phyloP scores from a whole-genome alignment of 2,888 invertebrate species.

The Periphyllus acericola region DNA sequence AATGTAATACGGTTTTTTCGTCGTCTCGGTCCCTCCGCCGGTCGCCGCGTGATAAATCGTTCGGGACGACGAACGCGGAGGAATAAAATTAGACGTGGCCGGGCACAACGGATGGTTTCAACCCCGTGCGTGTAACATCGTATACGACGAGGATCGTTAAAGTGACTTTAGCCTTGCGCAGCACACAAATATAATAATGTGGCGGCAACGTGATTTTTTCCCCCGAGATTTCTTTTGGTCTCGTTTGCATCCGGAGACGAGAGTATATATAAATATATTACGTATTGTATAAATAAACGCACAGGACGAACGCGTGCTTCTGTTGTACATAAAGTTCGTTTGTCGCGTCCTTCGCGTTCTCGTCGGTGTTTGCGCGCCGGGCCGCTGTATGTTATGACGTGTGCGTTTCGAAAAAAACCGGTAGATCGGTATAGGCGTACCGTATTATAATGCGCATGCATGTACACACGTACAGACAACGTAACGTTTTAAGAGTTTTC shows the following conservation, averaged over 20 bases:
- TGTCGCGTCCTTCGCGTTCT: slow-evolving; percentile 5
- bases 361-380: not conserved
- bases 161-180: not conserved
- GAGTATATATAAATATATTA: not conserved
- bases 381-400: not conserved
- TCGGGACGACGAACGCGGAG: slow-evolving; percentile 1
- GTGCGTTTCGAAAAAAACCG: slow-evolving; percentile 29
- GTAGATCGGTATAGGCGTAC: not conserved
- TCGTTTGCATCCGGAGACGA: slow-evolving; percentile 50
- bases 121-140: not conserved
- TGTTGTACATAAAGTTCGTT: not conserved
- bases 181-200: not conserved
- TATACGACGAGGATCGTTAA: slow-evolving; percentile 33
- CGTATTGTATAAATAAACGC: not conserved
- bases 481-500: not conserved
- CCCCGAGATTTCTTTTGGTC: slow-evolving; percentile 12
- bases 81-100: not conserved
- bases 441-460: not conserved
- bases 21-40: not conserved
- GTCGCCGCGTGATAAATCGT: slow-evolving; percentile 24
- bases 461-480: not conserved
- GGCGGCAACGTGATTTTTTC: not conserved
- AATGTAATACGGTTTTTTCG: slow-evolving; percentile 35
- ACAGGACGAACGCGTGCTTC: not conserved
- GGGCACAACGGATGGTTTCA: not conserved